phyloP scores from a whole-genome alignment of 2,797 vertebrate species.

The Steatocranus sp. region DNA sequence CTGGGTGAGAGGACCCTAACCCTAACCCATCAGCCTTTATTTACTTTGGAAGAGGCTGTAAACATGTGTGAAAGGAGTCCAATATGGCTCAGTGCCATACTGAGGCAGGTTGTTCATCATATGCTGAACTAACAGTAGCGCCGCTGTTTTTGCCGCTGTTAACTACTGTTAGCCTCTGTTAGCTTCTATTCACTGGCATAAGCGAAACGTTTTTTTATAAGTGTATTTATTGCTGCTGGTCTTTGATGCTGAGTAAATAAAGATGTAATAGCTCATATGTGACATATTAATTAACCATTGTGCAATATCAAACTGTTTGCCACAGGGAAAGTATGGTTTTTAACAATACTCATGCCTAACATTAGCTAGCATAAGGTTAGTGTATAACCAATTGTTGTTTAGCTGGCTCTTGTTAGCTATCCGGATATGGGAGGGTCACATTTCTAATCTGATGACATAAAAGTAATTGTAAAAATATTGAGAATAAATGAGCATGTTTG shows the following conservation, averaged over 20 bases:
- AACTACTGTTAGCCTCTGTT: background rate
- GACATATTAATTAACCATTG: background rate
- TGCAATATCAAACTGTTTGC: background rate
- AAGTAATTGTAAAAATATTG: background rate
- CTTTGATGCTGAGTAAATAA: background rate
- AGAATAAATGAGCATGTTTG: background rate
- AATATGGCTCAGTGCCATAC: background rate
- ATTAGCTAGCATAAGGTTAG: background rate
- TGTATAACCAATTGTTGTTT: background rate
- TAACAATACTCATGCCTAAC: background rate
- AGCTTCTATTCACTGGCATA: background rate
- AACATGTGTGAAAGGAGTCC: background rate
- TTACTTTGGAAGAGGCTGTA: background rate
- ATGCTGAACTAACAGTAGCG: background rate
- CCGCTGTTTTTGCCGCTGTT: background rate
- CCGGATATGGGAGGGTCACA: background rate
- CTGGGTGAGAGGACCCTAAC: background rate
- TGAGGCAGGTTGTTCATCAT: background rate
- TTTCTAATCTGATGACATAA: background rate
- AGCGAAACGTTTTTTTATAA: background rate
- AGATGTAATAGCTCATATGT: background rate
- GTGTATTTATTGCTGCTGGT: background rate
- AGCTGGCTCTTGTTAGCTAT: background rate
- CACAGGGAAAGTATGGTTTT: background rate
- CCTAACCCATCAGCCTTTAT: background rate